Base-by-base conservation (phyloP, 2,113 vertebrate genomes). In the Lasiurus cinereus region DNA sequence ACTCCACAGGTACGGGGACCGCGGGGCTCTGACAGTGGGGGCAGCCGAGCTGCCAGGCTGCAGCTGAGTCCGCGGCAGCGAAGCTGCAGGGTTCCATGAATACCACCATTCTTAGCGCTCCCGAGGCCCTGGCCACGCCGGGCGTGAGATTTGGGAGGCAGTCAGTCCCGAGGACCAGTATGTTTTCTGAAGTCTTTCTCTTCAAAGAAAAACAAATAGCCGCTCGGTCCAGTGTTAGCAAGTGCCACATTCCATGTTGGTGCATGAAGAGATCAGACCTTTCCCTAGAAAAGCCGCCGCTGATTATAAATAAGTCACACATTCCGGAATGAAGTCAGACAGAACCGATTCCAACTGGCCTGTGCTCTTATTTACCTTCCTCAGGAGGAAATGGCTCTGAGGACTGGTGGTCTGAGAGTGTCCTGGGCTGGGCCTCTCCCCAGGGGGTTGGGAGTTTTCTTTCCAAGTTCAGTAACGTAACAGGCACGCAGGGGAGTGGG, bases 1-100 rank as follows among this genome's bases (percentile, higher is more conserved):
- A 98, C 98, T 97, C 98, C 98, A 97, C 98, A 99, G 98, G 98
- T 99, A 98, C 3, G 8, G 29, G 16, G 39, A 46, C 85, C 52
- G 13, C 66, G n/a, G n/a, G 84, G 12, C 12, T 24, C 0, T 13
- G 91, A 22, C 4, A 2, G 11, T 1, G 77, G 64, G 64, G 70
- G 50, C 31, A 15, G 11, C 66, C 52, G 1, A 90, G 46, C 76
- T 64, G 1, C 96, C 97, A 88, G 83, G 14, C 52, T 86, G 84
- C 48, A 1, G 78, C 39, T n/a, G 64, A 31, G 83, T 31, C 21
- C 0, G 22, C 72, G 64, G 48, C 31, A 15, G 11, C 66, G 62
- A 1, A 90, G 46, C 76, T 64, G 1, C 27, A 24, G 48, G 50
- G 50, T 56, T 36, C 70, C 21, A 12, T 94, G 96, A 97, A 94